phyloP scores from a whole-genome alignment of 2,797 vertebrate species.

The Petrocephalus schoutedeni region DNA sequence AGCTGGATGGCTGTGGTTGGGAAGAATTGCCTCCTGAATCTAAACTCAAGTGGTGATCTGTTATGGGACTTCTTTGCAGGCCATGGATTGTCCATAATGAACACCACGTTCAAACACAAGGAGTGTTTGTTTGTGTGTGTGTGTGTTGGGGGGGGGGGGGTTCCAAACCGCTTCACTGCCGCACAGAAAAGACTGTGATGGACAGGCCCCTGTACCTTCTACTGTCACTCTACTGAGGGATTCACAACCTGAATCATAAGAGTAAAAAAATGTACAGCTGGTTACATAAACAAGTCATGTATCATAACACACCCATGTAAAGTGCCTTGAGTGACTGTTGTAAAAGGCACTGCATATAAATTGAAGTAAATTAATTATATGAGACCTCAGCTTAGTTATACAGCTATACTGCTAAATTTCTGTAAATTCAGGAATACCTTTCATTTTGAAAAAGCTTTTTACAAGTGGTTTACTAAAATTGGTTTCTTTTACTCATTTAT shows the following conservation, averaged over 20 bases:
- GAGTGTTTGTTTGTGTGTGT: neutral
- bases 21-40: no score
- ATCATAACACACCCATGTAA: no score
- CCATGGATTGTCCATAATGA: no score
- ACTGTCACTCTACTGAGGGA: constrained; percentile 46
- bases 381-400: neutral
- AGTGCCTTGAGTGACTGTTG: no score
- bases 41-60: no score
- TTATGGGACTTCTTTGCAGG: no score
- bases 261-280: neutral
- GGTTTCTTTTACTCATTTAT: neutral
- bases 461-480: neutral
- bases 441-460: neutral
- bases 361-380: neutral
- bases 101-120: no score
- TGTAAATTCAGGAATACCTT: neutral
- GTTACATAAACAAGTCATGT: neutral
- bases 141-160: constrained; percentile 40
- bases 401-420: neutral
- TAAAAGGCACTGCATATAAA: no score
- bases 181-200: constrained; percentile 11
- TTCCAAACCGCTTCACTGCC: no score
- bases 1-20: no score
- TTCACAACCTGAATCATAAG: neutral
- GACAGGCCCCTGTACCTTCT: constrained; percentile 54